Evolutionary conservation across 2,888 invertebrate genomes (phyloP), one percentile per base, ranked within the genome.

Genomic region (Coecobrya sp.): DNA sequence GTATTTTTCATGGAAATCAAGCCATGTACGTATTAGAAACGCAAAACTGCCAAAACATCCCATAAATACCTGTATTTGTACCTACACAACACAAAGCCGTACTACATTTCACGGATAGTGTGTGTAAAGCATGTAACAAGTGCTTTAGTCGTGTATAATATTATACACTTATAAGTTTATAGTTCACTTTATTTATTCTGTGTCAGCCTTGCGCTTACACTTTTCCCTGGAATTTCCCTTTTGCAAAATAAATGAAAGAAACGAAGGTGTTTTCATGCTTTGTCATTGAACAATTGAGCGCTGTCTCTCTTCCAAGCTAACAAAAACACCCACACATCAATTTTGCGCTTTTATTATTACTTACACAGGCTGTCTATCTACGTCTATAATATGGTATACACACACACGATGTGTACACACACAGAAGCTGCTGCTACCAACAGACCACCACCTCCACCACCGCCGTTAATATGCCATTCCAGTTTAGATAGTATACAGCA

Each of bases 241-340:
- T 76, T 19, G 55, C 79, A 52, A 76, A 79, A 19, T 79, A 36
- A 73, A 87, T 87, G 87, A 76, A 62, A 62, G 79, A 65, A 86
- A 76, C 11, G 49, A 68, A 88, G 81, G 88, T 88, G 81, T 88
- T 79, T 88, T 79, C 81, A 62, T 87, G 81, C 68, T 88, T 65
- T 88, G 81, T 45, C 45, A 73, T 36, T 42, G 76, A 76, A 88
- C 81, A 88, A 88, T 79, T 59, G 59, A 79, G 76, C 68, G 59
- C 59, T 59, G 59, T 68, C 68, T 68, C 68, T 68, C 68, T 68
- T 5, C 30, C 65, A 68, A 81, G 65, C 65, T 65, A 65, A 62
- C 59, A 79, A 68, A 88, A 88, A 81, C 88, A 88, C 88, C 88
- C 88, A 88, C 88, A 81, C 88, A 62, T 81, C 88, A 88, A 79